Evolutionary conservation across 2,888 invertebrate genomes (phyloP).

Genomic region (Yponomeuta plumbellus): DNA sequence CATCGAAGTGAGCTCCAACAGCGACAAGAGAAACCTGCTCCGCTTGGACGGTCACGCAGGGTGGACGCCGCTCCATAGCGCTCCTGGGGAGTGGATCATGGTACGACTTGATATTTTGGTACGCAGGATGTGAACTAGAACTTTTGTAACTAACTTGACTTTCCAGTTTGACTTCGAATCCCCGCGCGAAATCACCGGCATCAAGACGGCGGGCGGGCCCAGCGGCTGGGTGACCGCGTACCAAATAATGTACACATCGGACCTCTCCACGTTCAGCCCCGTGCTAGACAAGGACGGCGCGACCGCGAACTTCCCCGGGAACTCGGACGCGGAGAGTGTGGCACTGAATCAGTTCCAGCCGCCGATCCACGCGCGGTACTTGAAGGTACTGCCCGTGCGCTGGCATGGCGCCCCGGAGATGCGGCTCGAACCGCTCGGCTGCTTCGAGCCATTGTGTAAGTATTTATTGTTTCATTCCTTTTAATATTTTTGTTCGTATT

Average conservation of each 20-base stretch:
- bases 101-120: conserved; percentile 38
- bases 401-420: conserved; percentile 86
- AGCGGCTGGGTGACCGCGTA: conserved; percentile 86
- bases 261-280: conserved; percentile 83
- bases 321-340: conserved; percentile 79
- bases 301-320: conserved; percentile 81
- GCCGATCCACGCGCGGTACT: conserved; percentile 83
- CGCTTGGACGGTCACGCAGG: conserved; percentile 65
- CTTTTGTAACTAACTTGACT: background rate
- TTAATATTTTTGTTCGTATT: no score
- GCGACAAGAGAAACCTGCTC: conserved; percentile 55
- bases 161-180: conserved; percentile 85
- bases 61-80: conserved; percentile 82
- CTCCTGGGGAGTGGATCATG: conserved; percentile 82
- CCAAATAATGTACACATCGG: conserved; percentile 83
- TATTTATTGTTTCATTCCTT: no score
- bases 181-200: conserved; percentile 85
- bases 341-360: conserved; percentile 81
- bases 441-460: conserved; percentile 79
- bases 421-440: conserved; percentile 86
- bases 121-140: background rate
- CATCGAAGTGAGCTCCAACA: conserved; percentile 80
- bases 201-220: conserved; percentile 83
- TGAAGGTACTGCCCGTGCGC: conserved; percentile 82
- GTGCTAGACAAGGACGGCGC: conserved; percentile 75